These are phyloP conservation scores for Megaceryle maxima DNA, from an alignment of 2,113 vertebrate species.

Conservation along the genomic window DNA sequence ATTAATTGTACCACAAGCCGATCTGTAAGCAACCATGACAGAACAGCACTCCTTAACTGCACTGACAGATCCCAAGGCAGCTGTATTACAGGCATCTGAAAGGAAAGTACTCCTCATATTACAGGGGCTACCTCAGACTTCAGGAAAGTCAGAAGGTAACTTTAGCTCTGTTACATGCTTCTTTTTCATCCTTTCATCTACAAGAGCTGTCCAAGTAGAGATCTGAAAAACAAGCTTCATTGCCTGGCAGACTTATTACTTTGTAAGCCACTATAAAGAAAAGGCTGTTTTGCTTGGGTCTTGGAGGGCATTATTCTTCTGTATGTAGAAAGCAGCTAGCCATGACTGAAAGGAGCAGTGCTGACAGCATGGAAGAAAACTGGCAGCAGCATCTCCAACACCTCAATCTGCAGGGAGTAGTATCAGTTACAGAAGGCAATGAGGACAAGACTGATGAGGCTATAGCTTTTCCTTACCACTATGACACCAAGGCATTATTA, in stretches of 20 bases:
- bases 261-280: neutral
- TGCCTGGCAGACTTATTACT: neutral
- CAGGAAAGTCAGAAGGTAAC: neutral
- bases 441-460: neutral
- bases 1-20: neutral
- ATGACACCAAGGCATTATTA: neutral
- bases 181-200: neutral
- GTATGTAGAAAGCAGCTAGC: neutral
- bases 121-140: fast-evolving
- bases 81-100: neutral
- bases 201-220: neutral
- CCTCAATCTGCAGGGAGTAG: neutral
- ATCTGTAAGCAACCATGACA: neutral
- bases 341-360: neutral
- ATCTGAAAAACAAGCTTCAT: neutral
- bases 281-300: neutral
- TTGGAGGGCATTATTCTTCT: neutral
- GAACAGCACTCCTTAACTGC: neutral
- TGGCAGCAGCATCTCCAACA: neutral
- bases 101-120: neutral
- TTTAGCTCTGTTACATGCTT: neutral
- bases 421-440: neutral
- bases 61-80: neutral
- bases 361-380: neutral
- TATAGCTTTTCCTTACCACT: neutral